phyloP scores from a whole-genome alignment of 2,797 vertebrate species.

The Tinamus major region DNA sequence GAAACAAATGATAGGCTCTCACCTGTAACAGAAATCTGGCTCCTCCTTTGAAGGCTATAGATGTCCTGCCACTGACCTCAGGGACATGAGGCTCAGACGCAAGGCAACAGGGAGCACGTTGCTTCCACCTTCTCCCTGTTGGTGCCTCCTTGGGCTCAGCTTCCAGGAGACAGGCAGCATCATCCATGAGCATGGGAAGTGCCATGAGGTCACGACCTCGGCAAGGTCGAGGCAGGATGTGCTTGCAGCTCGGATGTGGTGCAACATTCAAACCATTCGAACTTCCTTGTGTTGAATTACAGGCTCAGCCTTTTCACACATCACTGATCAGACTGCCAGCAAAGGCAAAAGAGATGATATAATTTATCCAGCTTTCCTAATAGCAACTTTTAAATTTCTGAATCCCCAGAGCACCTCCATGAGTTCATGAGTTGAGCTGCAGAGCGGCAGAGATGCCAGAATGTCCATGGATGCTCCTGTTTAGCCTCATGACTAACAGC shows the following conservation, averaged over 20 bases:
- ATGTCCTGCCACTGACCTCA: neutral
- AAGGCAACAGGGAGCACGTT: neutral
- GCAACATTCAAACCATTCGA: neutral
- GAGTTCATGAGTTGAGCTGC: neutral
- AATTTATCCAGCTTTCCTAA: neutral
- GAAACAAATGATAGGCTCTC: neutral
- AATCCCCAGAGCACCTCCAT: neutral
- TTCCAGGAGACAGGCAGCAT: neutral
- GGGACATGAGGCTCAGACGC: neutral
- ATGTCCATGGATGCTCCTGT: fast-evolving
- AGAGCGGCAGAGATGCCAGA: neutral
- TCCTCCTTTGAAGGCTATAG: fast-evolving
- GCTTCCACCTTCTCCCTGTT: neutral
- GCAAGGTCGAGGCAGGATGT: neutral
- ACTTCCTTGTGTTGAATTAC: neutral
- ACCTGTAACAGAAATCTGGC: fast-evolving
- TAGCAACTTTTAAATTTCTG: neutral
- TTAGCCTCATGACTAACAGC: fast-evolving
- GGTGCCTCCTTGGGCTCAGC: neutral
- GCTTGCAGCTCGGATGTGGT: neutral
- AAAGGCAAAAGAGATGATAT: neutral
- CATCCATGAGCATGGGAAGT: neutral
- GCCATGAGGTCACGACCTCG: neutral
- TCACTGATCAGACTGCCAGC: neutral
- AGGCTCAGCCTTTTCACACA: neutral